Evolutionary conservation across 2,113 vertebrate species (phyloP), one percentile per base, ranked within the genome.

Genomic region (Micromys minutus): DNA sequence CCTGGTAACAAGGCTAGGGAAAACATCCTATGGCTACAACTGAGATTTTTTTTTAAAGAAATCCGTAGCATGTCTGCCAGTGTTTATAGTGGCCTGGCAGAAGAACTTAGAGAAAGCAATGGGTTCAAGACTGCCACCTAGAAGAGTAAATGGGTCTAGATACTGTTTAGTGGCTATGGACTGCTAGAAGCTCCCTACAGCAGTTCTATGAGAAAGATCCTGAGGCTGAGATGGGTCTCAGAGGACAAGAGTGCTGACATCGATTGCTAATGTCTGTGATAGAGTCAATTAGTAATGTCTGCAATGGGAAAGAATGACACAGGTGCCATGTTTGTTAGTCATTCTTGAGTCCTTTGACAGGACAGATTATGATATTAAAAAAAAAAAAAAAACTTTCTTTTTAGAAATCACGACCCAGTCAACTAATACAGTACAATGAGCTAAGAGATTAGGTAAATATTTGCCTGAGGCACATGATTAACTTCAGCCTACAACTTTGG

Each of bases 151-250:
- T 1, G 39, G n/a, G n/a, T 24, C 74, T 89, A n/a, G 21, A 0
- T 26, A 17, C 83, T 12, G 13, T 47, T 50, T 19, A 4, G 19
- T 10, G 1, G 9, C 36, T 3, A 36, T 15, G 9, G 39, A 45
- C 15, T 21, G 19, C 24, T 42, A 21, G 59, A 1, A n/a, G 87
- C 50, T 45, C 52, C 57, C 22, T 3, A 1, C 6, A 55, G 81
- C 16, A 3, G 47, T 65, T 63, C n/a, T 52, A 57, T 77, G 83
- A 91, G 71, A 77, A 93, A 71, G 93, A 90, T 50, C 86, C 76
- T 65, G 81, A 86, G 87, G 72, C 2, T 80, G 12, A 80, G 55
- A 9, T 6, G n/a, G 84, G 42, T 67, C 88, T 92, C 67, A 16
- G 21, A 2, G 52, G 67, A 26, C 2, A 42, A 59, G 36, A 42